These are phyloP conservation scores for Darevskia nairensis DNA, from an alignment of 2,797 vertebrate genomes.

Conservation along the genomic window DNA sequence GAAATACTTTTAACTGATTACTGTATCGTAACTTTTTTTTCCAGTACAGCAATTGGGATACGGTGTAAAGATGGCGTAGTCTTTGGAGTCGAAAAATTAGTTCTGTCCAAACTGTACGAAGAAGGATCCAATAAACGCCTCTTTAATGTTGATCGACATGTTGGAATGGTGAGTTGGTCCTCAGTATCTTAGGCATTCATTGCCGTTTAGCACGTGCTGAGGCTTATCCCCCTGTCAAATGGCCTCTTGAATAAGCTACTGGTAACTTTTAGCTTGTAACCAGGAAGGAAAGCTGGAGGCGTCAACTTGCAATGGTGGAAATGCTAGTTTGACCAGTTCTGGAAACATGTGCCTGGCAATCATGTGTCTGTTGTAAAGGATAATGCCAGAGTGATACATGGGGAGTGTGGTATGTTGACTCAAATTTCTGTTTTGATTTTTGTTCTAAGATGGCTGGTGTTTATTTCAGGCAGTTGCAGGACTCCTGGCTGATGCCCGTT, in stretches of 20 bases:
- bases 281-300: neutral
- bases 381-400: neutral
- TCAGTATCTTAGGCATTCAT: neutral
- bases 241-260: neutral
- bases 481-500: slow-evolving; percentile 93
- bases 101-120: slow-evolving; percentile 98
- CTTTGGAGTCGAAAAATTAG: slow-evolving; percentile 96
- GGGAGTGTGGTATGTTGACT: neutral
- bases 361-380: neutral
- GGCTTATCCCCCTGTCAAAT: neutral
- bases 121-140: slow-evolving; percentile 97
- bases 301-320: neutral
- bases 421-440: neutral
- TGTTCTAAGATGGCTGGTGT: slow-evolving; percentile 4
- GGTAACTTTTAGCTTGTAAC: neutral
- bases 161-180: slow-evolving; percentile 90
- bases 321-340: neutral
- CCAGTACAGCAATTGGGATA: slow-evolving; percentile 94
- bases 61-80: slow-evolving; percentile 97
- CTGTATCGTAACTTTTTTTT: slow-evolving; percentile 51
- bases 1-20: neutral
- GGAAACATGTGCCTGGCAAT: neutral
- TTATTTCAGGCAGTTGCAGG: slow-evolving; percentile 90
- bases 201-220: neutral
- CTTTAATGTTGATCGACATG: slow-evolving; percentile 96